phyloP scores from a whole-genome alignment of 2,113 vertebrate genomes.

The Ornithorhynchus anatinus region DNA sequence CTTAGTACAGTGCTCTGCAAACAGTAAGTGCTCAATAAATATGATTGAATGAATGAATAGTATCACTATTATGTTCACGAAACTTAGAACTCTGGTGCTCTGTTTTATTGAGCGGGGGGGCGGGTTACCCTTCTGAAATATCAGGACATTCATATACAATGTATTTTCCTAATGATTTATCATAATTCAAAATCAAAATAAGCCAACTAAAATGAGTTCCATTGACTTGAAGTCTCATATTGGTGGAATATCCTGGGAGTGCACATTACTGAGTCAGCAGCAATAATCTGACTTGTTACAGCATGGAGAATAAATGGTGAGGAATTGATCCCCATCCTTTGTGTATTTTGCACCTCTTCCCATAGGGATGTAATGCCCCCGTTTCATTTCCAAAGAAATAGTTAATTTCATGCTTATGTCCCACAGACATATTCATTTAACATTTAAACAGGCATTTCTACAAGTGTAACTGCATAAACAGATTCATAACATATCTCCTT shows the following conservation, averaged over 20 bases:
- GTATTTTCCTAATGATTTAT: too few relatives aligned
- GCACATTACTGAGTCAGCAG: neutral
- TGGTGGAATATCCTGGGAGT: neutral
- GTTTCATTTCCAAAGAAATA: neutral
- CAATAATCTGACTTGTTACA: conserved; percentile 13
- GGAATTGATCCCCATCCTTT: neutral
- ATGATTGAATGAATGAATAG: too few relatives aligned
- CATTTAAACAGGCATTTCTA: neutral
- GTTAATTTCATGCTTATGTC: neutral
- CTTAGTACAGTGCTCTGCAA: too few relatives aligned
- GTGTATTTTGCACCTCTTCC: neutral
- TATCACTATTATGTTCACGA: too few relatives aligned
- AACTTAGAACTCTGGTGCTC: too few relatives aligned
- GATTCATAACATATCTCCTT: neutral
- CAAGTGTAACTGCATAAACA: neutral
- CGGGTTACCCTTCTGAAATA: too few relatives aligned
- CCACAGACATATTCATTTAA: too few relatives aligned
- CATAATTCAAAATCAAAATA: too few relatives aligned
- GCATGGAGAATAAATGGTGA: neutral
- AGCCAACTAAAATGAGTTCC: too few relatives aligned
- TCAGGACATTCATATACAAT: too few relatives aligned
- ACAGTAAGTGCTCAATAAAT: too few relatives aligned
- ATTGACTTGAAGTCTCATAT: conserved; percentile 29
- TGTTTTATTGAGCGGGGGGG: too few relatives aligned
- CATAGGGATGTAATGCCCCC: neutral